A percentile compares a stretch with the other conserved stretches of the same genome.
Conservation (phyloP, 1,140 invertebrate genomes). For the Diachasma alloeum region DNA sequence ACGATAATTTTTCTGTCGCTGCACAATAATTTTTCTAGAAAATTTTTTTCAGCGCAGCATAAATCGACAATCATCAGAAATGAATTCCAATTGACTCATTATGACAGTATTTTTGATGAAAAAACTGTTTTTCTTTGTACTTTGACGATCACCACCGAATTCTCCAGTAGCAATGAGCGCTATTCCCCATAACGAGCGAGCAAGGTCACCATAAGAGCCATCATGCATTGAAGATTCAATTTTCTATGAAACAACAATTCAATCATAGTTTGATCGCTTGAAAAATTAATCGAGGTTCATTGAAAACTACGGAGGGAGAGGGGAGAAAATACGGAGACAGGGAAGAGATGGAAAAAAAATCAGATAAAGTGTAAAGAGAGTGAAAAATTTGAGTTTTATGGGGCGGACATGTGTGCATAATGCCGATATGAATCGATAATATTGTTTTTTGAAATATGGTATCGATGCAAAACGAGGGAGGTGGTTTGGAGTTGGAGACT, state of each 20-base stretch:
- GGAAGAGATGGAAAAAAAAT: not conserved
- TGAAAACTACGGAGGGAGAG: not conserved
- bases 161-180: not conserved
- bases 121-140: too few relatives aligned
- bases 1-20: too few relatives aligned
- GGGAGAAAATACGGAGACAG: not conserved
- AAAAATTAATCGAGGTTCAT: slow-evolving; percentile 12
- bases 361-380: not conserved
- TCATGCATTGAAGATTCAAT: not conserved
- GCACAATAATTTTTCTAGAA: too few relatives aligned
- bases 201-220: too few relatives aligned
- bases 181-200: not conserved
- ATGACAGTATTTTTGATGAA: too few relatives aligned
- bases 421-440: not conserved
- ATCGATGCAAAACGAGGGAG: not conserved
- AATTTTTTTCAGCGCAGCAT: too few relatives aligned
- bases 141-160: too few relatives aligned
- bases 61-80: too few relatives aligned
- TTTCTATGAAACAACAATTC: not conserved
- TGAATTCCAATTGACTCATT: too few relatives aligned
- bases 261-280: slow-evolving; percentile 13
- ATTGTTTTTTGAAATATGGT: not conserved
- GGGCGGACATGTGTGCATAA: not conserved
- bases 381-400: not conserved
- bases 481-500: not conserved